Evolutionary conservation across 2,113 vertebrate genomes (phyloP).

Genomic region (Callipepla squamata): DNA sequence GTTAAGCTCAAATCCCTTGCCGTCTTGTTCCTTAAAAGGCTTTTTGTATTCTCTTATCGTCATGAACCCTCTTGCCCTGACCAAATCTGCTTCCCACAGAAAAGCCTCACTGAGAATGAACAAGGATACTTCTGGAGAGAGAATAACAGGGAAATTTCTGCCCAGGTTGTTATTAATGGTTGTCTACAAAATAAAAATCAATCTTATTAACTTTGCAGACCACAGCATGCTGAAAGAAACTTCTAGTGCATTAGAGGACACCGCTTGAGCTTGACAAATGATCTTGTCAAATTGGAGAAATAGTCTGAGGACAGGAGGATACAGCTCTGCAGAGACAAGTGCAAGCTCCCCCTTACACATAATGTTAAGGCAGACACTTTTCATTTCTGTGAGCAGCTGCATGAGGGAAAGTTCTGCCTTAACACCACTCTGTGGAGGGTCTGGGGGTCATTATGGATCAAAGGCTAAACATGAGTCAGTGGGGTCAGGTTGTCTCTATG

Average conservation of each 20-base stretch:
- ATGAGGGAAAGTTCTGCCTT: neutral
- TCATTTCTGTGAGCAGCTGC: neutral
- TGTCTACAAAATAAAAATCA: constrained; percentile 31
- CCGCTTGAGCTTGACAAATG: constrained; percentile 23
- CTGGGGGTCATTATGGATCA: neutral
- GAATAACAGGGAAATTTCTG: neutral
- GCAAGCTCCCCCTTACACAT: neutral
- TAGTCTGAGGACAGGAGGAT: constrained; percentile 9
- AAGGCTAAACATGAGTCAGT: neutral
- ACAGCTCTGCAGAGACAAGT: neutral
- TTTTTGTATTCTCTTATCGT: neutral
- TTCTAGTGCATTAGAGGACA: neutral
- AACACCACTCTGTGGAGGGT: neutral
- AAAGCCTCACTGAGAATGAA: neutral
- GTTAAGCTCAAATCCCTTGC: neutral
- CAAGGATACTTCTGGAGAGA: neutral
- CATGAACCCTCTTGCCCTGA: neutral
- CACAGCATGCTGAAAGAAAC: neutral
- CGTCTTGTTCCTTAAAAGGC: neutral
- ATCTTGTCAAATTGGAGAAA: constrained; percentile 12
- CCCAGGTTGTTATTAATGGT: constrained; percentile 7
- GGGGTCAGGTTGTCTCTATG: accelerated
- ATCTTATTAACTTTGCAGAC: constrained; percentile 25
- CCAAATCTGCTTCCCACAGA: neutral
- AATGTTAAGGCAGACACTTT: neutral